Percentiles rank a stretch among this genome's conserved stretches.
These are phyloP conservation scores for Oegoconia quadripuncta DNA, from an alignment of 2,888 invertebrate genomes.

Conservation along the genomic window DNA sequence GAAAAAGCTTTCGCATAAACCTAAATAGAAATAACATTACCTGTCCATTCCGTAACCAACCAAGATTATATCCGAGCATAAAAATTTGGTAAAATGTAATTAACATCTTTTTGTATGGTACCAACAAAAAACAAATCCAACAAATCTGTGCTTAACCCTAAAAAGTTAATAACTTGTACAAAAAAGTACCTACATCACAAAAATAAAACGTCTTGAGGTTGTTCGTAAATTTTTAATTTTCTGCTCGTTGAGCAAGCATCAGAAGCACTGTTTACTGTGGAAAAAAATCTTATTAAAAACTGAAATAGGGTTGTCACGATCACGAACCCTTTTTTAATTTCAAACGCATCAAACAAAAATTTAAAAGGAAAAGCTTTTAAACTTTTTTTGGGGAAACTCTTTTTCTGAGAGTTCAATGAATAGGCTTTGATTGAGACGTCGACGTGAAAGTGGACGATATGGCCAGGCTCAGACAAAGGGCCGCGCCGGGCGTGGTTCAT, in stretches of 20 bases:
- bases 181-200: slow-evolving; percentile 14
- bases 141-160: background rate
- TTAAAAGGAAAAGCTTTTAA: slow-evolving; percentile 8
- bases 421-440: slow-evolving; percentile 10
- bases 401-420: too few relatives aligned
- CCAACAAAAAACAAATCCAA: background rate
- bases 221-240: slow-evolving; percentile 64
- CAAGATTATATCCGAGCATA: too few relatives aligned
- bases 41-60: too few relatives aligned
- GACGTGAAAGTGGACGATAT: slow-evolving; percentile 36
- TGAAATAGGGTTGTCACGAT: slow-evolving; percentile 48
- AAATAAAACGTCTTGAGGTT: slow-evolving; percentile 47
- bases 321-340: slow-evolving; percentile 32
- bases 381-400: slow-evolving; percentile 20
- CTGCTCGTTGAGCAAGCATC: slow-evolving; percentile 58
- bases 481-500: slow-evolving; percentile 47
- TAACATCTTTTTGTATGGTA: too few relatives aligned
- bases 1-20: too few relatives aligned
- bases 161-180: slow-evolving; percentile 1
- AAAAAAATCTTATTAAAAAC: slow-evolving; percentile 46
- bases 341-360: slow-evolving; percentile 19
- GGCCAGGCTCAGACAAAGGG: slow-evolving; percentile 41
- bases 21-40: too few relatives aligned
- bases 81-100: too few relatives aligned
- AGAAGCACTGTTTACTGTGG: slow-evolving; percentile 50